Evolutionary conservation across 2,113 vertebrate species (phyloP).

Genomic region (Caracal caracal): DNA sequence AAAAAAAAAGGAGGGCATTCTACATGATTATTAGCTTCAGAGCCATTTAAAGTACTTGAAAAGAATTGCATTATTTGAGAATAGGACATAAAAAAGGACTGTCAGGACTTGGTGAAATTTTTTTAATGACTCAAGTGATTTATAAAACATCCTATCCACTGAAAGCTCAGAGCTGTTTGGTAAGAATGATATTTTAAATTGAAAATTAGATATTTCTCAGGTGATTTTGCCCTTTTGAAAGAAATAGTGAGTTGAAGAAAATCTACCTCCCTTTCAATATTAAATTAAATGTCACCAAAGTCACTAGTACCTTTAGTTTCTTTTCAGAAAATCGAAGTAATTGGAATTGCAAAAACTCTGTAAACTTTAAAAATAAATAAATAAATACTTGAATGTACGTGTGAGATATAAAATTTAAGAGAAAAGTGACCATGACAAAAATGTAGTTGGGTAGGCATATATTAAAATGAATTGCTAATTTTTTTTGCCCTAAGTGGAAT

Average conservation of each 20-base stretch:
- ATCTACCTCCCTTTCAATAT: background rate
- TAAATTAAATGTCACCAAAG: constrained; percentile 42
- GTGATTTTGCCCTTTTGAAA: background rate
- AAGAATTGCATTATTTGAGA: background rate
- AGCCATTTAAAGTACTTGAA: background rate
- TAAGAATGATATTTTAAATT: constrained; percentile 26
- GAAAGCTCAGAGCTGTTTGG: background rate
- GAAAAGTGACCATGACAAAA: background rate
- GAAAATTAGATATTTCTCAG: background rate
- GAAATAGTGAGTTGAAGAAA: background rate
- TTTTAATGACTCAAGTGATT: background rate
- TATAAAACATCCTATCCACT: background rate
- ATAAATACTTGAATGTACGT: background rate
- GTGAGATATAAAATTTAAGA: background rate
- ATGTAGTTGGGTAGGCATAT: background rate
- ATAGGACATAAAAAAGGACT: background rate
- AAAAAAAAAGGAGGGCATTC: background rate
- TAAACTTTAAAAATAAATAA: background rate
- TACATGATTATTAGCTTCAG: background rate
- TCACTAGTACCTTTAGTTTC: background rate
- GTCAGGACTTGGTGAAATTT: background rate
- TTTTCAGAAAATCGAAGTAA: background rate
- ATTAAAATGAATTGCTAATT: background rate
- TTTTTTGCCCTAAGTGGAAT: background rate
- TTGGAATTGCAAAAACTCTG: background rate